Percentiles rank a stretch among this genome's conserved stretches.
Conservation (phyloP, 2,113 vertebrate genomes). For the Spheniscus mendiculus region DNA sequence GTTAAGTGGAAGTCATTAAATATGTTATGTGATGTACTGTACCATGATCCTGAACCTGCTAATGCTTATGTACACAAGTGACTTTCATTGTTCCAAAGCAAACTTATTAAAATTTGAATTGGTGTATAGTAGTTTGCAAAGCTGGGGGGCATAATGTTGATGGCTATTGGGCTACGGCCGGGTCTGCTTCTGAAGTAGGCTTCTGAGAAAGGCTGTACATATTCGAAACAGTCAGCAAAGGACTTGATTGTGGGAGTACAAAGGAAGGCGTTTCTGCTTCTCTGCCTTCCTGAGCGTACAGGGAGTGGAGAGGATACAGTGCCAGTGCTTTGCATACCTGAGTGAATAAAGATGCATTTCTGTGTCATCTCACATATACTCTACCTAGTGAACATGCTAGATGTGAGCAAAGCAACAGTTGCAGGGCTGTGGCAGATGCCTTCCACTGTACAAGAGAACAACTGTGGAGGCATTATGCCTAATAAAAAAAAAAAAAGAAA, state of each 20-base stretch:
- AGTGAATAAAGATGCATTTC: background rate
- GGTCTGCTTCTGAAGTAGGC: background rate
- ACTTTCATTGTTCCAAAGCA: background rate
- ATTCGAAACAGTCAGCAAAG: background rate
- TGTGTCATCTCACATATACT: background rate
- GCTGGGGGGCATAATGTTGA: accelerated
- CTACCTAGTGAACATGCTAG: accelerated
- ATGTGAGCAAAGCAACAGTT: background rate
- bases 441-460: background rate
- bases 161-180: accelerated
- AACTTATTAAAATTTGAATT: background rate
- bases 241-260: background rate
- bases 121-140: background rate
- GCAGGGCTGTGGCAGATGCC: background rate
- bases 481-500: too few species aligned
- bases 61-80: background rate
- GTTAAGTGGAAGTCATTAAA: background rate
- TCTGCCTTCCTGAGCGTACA: background rate
- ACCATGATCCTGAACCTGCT: background rate
- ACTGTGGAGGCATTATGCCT: background rate
- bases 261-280: background rate
- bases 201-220: background rate
- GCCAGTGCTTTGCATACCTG: background rate
- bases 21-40: too few species aligned
- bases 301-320: background rate